Base-by-base conservation (phyloP, 2,888 invertebrate species). In the Cerastis rubricosa region DNA sequence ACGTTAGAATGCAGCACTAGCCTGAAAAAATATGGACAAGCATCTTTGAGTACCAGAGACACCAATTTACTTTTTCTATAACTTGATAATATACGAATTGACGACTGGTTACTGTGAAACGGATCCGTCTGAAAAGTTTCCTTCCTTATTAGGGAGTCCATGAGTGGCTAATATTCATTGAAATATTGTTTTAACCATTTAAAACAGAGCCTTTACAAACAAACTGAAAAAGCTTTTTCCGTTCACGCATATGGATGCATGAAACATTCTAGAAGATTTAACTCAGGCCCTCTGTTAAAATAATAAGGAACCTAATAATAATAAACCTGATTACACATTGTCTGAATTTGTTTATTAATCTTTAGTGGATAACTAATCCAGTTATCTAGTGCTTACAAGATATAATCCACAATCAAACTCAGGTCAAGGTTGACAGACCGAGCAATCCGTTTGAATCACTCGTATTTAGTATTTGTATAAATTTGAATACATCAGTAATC, bases 401-500 rank as follows among this genome's bases (percentile, higher is more conserved):
- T 3, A 7, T 57, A 57, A 75, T 51, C 40, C 29, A 68, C 43
- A 68, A 81, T 74, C 43, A 57, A 12, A 54, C 43, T 25, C 11
- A 17, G 49, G 35, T 64, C 65, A 67, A 73, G 80, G 80, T 47
- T 63, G 40, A 12, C 25, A 65, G 40, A 61, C 54, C 71, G 59
- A 74, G 70, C 61, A 78, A 85, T 81, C 49, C 54, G 65, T 72
- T 68, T 74, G 79, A 83, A 89, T 88, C 75, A 69, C 54, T 89
- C 83, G 74, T 82, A 87, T 90, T 86, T 87, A 87, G 85, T 87
- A 87, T 83, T 87, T 81, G 83, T 83, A 87, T 85, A 87, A 87
- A 90, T 90, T 90, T 88, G 88, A 90, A 91, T 90, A 90, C 83
- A 89, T 90, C 85, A 90, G 78, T 78, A 84, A 85, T 85, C 77